Conservation (phyloP, 2,113 vertebrate genomes). For the Lanius ludovicianus region DNA sequence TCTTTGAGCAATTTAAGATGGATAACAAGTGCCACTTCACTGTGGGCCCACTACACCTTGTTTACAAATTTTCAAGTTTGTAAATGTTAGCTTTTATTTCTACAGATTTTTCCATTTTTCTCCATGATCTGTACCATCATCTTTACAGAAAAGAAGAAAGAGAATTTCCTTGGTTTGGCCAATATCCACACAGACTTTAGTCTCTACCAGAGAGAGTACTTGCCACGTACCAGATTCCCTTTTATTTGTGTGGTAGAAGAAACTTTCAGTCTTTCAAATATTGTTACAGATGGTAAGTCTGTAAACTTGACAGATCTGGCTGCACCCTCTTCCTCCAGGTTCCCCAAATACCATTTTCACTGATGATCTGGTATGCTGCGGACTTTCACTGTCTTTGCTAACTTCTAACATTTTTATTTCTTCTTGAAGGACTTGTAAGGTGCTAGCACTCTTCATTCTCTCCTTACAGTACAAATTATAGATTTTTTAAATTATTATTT, state of each 20-base stretch:
- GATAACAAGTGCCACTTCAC: not conserved
- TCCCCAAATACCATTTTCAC: not conserved
- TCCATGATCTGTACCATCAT: not conserved
- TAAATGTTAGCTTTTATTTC: not conserved
- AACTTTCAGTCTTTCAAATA: not conserved
- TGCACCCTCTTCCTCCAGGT: not conserved
- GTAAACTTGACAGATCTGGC: not conserved
- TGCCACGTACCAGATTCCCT: not conserved
- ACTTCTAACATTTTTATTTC: not conserved
- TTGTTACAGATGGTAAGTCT: not conserved
- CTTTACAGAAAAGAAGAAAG: not conserved
- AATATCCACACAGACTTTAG: not conserved
- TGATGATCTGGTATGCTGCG: not conserved
- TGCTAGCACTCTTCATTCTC: not conserved
- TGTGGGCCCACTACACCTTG: not conserved
- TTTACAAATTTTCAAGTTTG: not conserved
- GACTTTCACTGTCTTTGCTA: not conserved
- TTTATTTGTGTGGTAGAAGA: not conserved
- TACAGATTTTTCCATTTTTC: not conserved
- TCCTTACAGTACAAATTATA: not conserved
- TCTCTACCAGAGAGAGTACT: not conserved
- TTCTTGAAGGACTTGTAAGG: not conserved
- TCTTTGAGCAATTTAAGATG: not conserved
- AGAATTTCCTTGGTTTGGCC: not conserved
- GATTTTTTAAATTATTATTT: not conserved